These are phyloP conservation scores for Addax nasomaculatus DNA, from an alignment of 2,113 vertebrate genomes.

Conservation along the genomic window DNA sequence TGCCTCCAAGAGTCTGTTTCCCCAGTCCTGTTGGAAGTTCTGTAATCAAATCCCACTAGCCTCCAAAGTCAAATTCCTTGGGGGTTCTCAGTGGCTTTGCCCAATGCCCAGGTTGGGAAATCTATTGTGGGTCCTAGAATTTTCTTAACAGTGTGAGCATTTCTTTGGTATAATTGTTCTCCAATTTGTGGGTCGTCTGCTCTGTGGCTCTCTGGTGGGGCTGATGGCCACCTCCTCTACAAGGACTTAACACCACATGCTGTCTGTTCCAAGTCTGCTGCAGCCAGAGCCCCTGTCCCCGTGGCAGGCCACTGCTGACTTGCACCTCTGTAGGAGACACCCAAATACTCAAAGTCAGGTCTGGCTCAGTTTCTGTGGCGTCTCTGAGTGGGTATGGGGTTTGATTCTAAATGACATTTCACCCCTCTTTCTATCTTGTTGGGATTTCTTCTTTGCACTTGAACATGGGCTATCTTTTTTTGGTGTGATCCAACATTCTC, in stretches of 20 bases:
- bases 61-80: background rate
- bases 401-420: background rate
- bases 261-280: background rate
- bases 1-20: background rate
- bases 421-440: background rate
- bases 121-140: background rate
- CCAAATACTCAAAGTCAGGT: background rate
- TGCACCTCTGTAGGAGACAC: background rate
- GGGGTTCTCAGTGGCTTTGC: background rate
- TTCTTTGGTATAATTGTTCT: background rate
- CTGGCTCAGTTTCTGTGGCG: background rate
- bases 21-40: background rate
- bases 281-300: background rate
- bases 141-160: background rate
- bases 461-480: background rate
- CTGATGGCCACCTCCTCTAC: background rate
- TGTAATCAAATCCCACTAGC: background rate
- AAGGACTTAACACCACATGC: background rate
- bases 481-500: background rate
- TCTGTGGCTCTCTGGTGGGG: background rate
- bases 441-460: background rate
- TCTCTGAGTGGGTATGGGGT: background rate
- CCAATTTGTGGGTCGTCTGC: background rate
- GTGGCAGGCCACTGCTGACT: background rate
- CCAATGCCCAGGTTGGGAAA: background rate